Conservation (phyloP, 2,797 vertebrate genomes). For the Tapera naevia region DNA sequence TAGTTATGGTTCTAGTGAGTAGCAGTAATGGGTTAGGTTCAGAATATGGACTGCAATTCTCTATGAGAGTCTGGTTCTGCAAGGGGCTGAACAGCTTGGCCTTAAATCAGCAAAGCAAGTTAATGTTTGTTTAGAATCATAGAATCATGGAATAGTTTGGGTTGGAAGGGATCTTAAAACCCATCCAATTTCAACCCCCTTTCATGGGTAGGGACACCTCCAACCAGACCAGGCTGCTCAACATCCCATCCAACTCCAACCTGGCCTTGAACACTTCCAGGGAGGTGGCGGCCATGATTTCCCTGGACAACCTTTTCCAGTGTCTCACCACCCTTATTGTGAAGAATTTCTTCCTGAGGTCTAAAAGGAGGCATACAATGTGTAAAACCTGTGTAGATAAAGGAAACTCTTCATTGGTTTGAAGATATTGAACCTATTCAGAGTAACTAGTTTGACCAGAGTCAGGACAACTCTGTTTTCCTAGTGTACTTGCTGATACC, state of each 20-base stretch:
- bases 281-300: too few species aligned
- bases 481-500: not conserved
- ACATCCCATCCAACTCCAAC: too few species aligned
- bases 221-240: too few species aligned
- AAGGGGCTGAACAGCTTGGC: not conserved
- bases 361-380: not conserved
- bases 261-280: too few species aligned
- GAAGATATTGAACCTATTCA: not conserved
- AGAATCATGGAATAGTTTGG: too few species aligned
- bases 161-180: too few species aligned
- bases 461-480: not conserved
- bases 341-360: too few species aligned
- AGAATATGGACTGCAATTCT: not conserved
- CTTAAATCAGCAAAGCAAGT: not conserved
- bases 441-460: not conserved
- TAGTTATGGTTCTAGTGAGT: not conserved
- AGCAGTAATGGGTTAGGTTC: not conserved
- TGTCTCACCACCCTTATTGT: too few species aligned
- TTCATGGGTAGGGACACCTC: too few species aligned
- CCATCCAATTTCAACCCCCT: too few species aligned
- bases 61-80: not conserved
- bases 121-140: not conserved
- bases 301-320: too few species aligned
- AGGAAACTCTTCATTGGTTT: not conserved
- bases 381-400: not conserved